Conservation (phyloP, 2,797 vertebrate species). For the Bradypodion ventrale region DNA sequence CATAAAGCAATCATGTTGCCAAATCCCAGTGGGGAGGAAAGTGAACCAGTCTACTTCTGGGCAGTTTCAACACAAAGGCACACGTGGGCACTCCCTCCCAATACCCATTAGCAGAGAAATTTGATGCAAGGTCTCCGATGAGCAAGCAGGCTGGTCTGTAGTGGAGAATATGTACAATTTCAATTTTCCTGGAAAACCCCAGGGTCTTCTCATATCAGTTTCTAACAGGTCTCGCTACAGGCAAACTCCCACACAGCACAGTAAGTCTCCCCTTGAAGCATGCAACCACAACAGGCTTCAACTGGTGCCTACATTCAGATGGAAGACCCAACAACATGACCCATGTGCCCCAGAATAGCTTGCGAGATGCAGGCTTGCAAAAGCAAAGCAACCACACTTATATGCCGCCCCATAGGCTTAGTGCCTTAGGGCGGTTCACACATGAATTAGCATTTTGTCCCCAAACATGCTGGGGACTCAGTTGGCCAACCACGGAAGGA, state of each 20-base stretch:
- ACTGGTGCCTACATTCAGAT: too few relatives aligned
- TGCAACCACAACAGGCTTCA: not conserved
- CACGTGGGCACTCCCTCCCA: too few relatives aligned
- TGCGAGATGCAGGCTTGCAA: not conserved
- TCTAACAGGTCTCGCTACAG: too few relatives aligned
- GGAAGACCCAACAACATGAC: not conserved
- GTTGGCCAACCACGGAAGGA: too few relatives aligned
- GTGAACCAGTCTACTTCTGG: not conserved
- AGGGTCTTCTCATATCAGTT: not conserved
- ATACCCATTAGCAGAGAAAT: not conserved
- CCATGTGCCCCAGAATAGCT: not conserved
- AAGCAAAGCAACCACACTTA: too few relatives aligned
- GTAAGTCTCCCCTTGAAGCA: too few relatives aligned
- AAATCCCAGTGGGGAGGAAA: not conserved
- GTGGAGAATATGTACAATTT: too few relatives aligned
- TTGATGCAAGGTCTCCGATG: not conserved
- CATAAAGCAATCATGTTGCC: not conserved
- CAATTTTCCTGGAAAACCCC: not conserved
- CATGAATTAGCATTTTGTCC: too few relatives aligned
- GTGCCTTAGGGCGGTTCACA: too few relatives aligned
- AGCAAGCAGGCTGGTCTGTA: not conserved
- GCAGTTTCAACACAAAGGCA: not conserved
- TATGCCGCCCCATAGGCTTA: too few relatives aligned
- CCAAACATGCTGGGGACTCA: too few relatives aligned
- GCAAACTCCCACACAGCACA: not conserved